Evolutionary conservation across 1,140 invertebrate genomes (phyloP).

Genomic region (Bombus vancouverensis): DNA sequence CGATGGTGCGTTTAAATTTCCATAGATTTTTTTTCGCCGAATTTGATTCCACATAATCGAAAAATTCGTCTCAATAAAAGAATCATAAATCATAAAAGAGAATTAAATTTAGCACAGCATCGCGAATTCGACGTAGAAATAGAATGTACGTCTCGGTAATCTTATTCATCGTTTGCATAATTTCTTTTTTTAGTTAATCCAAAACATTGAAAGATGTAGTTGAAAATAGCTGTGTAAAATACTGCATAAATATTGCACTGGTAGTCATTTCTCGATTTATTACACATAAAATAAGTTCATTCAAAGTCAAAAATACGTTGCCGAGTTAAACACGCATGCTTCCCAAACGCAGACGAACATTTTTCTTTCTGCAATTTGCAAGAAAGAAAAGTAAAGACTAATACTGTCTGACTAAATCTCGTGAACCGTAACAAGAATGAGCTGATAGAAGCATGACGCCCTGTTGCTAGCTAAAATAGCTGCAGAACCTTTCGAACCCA

Average conservation of each 20-base stretch:
- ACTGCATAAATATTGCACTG: neutral
- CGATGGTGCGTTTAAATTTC: neutral
- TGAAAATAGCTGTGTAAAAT: neutral
- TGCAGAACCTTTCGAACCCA: constrained; percentile 32
- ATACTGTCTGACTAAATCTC: neutral
- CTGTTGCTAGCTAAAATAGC: constrained; percentile 38
- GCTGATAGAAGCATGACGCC: constrained; percentile 29
- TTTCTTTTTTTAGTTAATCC: neutral
- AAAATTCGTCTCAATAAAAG: neutral
- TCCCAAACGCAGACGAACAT: neutral
- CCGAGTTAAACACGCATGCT: neutral
- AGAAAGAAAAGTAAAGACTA: neutral
- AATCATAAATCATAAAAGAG: neutral
- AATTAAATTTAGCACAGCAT: neutral
- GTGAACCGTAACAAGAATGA: constrained; percentile 16
- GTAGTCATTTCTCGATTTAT: neutral
- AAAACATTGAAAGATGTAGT: neutral
- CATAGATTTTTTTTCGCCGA: neutral
- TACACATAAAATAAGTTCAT: neutral
- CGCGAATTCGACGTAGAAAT: neutral
- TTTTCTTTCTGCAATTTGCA: neutral
- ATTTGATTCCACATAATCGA: neutral
- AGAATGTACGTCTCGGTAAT: neutral
- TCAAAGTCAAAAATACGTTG: neutral
- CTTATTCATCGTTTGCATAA: neutral